Conservation (phyloP, 2,888 invertebrate species). For the Tetropium fuscum region DNA sequence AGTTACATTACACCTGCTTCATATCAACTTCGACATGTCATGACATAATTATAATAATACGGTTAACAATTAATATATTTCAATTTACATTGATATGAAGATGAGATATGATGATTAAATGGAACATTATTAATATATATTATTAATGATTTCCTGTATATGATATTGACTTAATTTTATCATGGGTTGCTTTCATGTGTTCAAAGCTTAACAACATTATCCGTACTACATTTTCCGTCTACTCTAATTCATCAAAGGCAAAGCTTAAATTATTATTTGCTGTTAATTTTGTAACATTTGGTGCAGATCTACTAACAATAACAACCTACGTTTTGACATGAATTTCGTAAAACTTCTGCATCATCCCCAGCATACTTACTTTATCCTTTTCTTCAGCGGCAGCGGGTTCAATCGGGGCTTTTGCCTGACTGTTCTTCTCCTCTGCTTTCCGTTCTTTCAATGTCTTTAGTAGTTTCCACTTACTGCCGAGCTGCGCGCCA, state of each 20-base stretch:
- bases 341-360: conserved; percentile 77
- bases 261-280: conserved; percentile 39
- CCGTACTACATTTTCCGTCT: conserved; percentile 1
- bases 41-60: too few relatives aligned
- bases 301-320: conserved; percentile 32
- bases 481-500: conserved; percentile 79
- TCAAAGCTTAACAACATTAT: conserved; percentile 8
- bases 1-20: too few relatives aligned
- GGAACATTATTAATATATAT: conserved; percentile 6
- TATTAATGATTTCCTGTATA: conserved; percentile 30
- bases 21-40: too few relatives aligned
- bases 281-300: conserved; percentile 39
- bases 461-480: conserved; percentile 92
- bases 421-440: conserved; percentile 80
- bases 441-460: conserved; percentile 91
- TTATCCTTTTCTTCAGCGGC: conserved; percentile 74
- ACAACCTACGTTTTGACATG: conserved; percentile 71
- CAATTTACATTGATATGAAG: conserved; percentile 28
- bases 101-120: conserved; percentile 32
- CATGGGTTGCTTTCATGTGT: conserved; percentile 7
- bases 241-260: conserved; percentile 29
- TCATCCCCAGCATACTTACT: conserved; percentile 78
- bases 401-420: conserved; percentile 71
- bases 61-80: conserved; percentile 8
- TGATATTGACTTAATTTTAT: conserved; percentile 39